Evolutionary conservation across 2,797 vertebrate genomes (phyloP), one percentile per base, ranked within the genome.

Genomic region (Notamacropus eugenii): DNA sequence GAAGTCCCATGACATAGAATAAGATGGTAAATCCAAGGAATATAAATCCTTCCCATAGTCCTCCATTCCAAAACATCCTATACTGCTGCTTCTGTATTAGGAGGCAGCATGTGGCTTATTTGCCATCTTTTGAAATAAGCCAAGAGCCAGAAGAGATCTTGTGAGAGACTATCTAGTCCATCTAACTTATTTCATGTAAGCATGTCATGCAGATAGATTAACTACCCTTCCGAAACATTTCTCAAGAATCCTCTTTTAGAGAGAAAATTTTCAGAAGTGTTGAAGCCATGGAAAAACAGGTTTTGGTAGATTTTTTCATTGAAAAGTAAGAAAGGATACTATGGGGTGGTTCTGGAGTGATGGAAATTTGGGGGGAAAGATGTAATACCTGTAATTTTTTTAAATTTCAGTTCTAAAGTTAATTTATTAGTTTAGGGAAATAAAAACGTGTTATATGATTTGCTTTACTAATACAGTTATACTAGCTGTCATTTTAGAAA

Each of bases 111-210:
- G 22, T 93, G 58, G 54, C 5, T 94, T 91, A 82, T 31, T 54
- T 16, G 54, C 46, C 74, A 3, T 93, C 90, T 52, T 91, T 28
- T 94, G 13, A 58, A 90, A 46, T 74, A 93, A 91, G 56, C 55
- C 54, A 95, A n/a, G 90, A 93, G 94, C 93, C 95, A 94, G 28
- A 95, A 40, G n/a, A 59, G 74, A 40, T 87, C 34, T 93, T 93
- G 92, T 67, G 91, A 95, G 93, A 95, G 91, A 67, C 58, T 54
- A 55, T 90, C 56, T 24, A 55, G 31, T 93, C 93, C 91, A 13
- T 97, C n/a, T 93, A 24, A 40, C 67, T 97, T n/a, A 52, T 55
- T 97, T 1, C 50, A 1, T n/a, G 55, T 90, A 93, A 50, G 54
- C 27, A 54, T 90, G 94, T 95, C 55, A 57, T 46, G 22, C 87